Conservation (phyloP, 2,888 invertebrate genomes). For the Aphrophora alni region DNA sequence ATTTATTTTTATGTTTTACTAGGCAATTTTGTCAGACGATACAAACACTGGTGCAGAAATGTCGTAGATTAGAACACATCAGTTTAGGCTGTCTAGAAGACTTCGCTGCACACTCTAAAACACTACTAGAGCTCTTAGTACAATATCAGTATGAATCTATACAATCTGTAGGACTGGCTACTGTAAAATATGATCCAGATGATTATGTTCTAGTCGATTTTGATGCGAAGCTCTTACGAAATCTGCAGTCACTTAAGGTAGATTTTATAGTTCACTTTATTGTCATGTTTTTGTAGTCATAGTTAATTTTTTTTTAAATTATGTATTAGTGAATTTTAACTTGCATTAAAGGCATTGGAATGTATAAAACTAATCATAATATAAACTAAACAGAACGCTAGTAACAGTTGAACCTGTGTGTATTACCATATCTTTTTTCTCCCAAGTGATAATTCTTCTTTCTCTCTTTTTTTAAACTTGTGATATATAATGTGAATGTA, state of each 20-base stretch:
- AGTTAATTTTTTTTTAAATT: too few species aligned
- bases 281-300: too few species aligned
- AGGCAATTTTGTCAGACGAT: constrained; percentile 56
- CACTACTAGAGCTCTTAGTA: constrained; percentile 58
- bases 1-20: too few species aligned
- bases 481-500: too few species aligned
- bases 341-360: too few species aligned
- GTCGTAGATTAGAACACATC: constrained; percentile 59
- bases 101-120: constrained; percentile 58
- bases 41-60: constrained; percentile 58
- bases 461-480: too few species aligned
- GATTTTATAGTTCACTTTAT: neutral
- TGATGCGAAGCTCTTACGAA: constrained; percentile 64
- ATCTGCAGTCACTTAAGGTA: constrained; percentile 59
- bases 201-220: constrained; percentile 66
- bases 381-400: too few species aligned
- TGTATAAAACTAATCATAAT: too few species aligned
- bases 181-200: constrained; percentile 75
- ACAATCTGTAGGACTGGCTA: constrained; percentile 70
- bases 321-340: too few species aligned
- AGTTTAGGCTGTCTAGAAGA: constrained; percentile 65
- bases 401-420: too few species aligned
- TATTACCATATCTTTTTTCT: too few species aligned
- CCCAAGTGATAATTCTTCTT: too few species aligned
- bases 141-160: constrained; percentile 63